Conservation (phyloP, 2,888 invertebrate genomes). For the Agonopterix subpropinquella region DNA sequence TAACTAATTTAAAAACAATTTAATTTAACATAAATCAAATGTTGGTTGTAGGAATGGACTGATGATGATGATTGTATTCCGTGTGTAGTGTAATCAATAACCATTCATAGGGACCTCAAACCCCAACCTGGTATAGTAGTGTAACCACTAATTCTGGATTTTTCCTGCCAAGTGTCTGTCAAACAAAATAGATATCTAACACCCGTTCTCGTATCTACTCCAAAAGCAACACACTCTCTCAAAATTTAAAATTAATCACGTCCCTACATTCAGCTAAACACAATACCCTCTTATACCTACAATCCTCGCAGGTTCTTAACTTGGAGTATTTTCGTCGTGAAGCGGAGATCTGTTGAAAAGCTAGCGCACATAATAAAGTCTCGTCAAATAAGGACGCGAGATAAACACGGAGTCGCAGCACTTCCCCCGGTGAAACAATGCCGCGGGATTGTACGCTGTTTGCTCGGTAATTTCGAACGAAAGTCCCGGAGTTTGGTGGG, state of each 20-base stretch:
- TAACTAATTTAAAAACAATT: too few relatives aligned
- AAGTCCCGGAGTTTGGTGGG: slow-evolving; percentile 10
- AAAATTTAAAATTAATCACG: slow-evolving; percentile 13
- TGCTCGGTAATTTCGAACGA: slow-evolving; percentile 38
- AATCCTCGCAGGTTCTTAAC: background rate
- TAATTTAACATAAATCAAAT: too few relatives aligned
- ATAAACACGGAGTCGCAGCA: slow-evolving; percentile 25
- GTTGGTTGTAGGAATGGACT: too few relatives aligned
- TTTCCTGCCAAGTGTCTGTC: too few relatives aligned
- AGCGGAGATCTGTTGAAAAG: slow-evolving; percentile 24
- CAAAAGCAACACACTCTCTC: too few relatives aligned
- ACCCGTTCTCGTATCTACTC: too few relatives aligned
- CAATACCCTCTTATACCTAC: slow-evolving; percentile 1
- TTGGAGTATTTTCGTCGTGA: slow-evolving; percentile 2
- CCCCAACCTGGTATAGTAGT: too few relatives aligned
- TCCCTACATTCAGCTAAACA: background rate
- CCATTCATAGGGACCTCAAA: too few relatives aligned
- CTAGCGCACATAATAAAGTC: slow-evolving; percentile 45
- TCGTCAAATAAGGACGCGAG: slow-evolving; percentile 42
- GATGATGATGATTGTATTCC: too few relatives aligned
- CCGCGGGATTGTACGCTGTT: slow-evolving; percentile 30
- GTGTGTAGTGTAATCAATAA: too few relatives aligned
- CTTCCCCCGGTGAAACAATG: slow-evolving; percentile 18
- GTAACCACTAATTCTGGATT: too few relatives aligned
- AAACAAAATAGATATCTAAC: too few relatives aligned